phyloP scores from a whole-genome alignment of 1,140 invertebrate genomes.

The Chelonus insularis region DNA sequence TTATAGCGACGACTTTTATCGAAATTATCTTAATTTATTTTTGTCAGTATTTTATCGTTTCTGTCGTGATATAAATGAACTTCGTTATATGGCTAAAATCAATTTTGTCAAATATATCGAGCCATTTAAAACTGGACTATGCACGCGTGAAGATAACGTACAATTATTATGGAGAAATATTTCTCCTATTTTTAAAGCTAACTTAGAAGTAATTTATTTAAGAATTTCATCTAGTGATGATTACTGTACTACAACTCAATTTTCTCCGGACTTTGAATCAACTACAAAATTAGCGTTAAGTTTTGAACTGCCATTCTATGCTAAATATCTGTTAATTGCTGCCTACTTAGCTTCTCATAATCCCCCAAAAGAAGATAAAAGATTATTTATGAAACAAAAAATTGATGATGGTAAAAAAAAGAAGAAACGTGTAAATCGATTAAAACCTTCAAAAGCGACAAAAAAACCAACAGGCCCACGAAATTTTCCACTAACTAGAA shows the following conservation, averaged over 20 bases:
- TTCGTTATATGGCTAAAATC: conserved; percentile 71
- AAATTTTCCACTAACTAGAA: conserved; percentile 78
- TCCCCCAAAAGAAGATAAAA: conserved; percentile 81
- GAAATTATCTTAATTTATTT: conserved; percentile 78
- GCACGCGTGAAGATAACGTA: conserved; percentile 65
- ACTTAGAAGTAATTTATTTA: conserved; percentile 77
- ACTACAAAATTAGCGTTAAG: conserved; percentile 66
- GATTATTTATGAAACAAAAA: conserved; percentile 78
- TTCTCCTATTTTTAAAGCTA: conserved; percentile 71
- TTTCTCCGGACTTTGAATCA: conserved; percentile 53
- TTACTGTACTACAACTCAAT: conserved; percentile 35
- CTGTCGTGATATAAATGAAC: conserved; percentile 79
- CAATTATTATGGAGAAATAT: conserved; percentile 78
- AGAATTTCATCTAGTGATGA: conserved; percentile 62
- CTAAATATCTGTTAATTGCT: conserved; percentile 85
- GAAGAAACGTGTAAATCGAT: conserved; percentile 53
- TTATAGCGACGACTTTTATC: conserved; percentile 65
- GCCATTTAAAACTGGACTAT: conserved; percentile 67
- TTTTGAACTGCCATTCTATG: conserved; percentile 85
- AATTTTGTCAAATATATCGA: conserved; percentile 77
- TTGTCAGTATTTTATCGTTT: conserved; percentile 79
- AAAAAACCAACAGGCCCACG: conserved; percentile 69
- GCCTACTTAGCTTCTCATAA: conserved; percentile 91
- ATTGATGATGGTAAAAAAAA: conserved; percentile 70
- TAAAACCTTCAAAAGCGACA: conserved; percentile 36